Evolutionary conservation across 1,140 invertebrate species (phyloP), one percentile per base, ranked within the genome.

Genomic region (Globodera ellingtonae): DNA sequence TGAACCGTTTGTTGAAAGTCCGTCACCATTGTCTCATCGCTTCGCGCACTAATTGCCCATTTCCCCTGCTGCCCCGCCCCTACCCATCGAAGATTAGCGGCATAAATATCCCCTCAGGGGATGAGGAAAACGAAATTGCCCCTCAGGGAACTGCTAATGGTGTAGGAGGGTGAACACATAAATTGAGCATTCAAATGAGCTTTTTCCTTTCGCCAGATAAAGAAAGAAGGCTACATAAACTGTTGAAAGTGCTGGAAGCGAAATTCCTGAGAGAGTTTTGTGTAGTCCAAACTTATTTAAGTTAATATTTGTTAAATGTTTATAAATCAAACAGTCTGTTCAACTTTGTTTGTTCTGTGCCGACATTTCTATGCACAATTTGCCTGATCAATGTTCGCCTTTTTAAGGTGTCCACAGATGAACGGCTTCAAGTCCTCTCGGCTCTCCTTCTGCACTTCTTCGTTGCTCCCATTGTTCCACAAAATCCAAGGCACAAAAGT

Each of bases 21-120:
- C 50, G 50, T 52, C 10, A 52, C 50, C 50, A 59, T 59, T 59
- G 56, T 59, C 56, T 59, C 56, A 59, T 59, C 56, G 56, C 56
- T 59, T 59, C 56, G 56, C 56, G 56, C 56, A 59, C 56, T 59
- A 59, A 59, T 59, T 59, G 56, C 56, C 56, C 56, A 59, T 59
- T 59, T 59, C 56, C 10, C 9, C 15, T 18, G 15, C 56, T 18
- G 56, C 10, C 56, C 50, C 50, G 10, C 50, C 50, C 4, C 10
- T 10, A 52, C 50, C 7, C 50, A 52, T 9, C 50, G 4, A 52
- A 52, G 50, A 7, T 52, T 52, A 52, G 10, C 50, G 50, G 50
- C 56, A 59, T 59, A 59, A 15, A 59, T 59, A 59, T 59, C 56
- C 56, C 56, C 56, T 59, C 56, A 59, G 56, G 56, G 56, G 56